Evolutionary conservation across 2,113 vertebrate species (phyloP), one percentile per base, ranked within the genome.

Genomic region (Nesogale talazaci): DNA sequence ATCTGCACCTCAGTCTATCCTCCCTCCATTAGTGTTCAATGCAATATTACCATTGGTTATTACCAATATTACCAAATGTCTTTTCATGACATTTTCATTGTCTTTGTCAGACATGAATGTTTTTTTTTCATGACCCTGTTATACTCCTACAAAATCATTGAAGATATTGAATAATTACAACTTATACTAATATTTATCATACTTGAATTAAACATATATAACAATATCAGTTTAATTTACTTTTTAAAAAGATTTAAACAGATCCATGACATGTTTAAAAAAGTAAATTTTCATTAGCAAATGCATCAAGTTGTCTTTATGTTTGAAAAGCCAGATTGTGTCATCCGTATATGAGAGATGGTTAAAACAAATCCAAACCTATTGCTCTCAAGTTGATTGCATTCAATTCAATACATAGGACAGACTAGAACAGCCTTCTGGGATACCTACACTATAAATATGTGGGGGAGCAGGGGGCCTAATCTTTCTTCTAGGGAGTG

Each of bases 201-300:
- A 46, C 16, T 17, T 75, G 34, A 92, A 93, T 59, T 77, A 94
- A 94, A n/a, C 16, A 34, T n/a, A 85, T 2, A 46, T 69, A 57
- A 46, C 42, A 94, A 67, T 27, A 38, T 56, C 23, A 77, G 36
- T 57, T 93, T 79, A 72, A 27, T 52, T 89, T n/a, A 59, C 78
- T 40, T 85, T 59, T 12, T 12, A 67, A 76, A 8, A 9, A 16
- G 56, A 40, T 6, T 52, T 52, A 52, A 63, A 72, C 69, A 52
- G 42, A 65, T 27, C 16, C 7, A 59, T 56, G 74, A 79, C 31
- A 82, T 34, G 6, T 81, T 36, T 65, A 81, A 76, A 46, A 79
- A 56, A 27, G 59, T 38, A 65, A 1, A 29, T 88, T 92, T 95
- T 83, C 31, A n/a, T 20, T 19, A 16, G n/a, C 34, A 70, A 34